These are phyloP conservation scores for Drepanosiphum platanoidis DNA, from an alignment of 2,888 invertebrate species.

Conservation along the genomic window DNA sequence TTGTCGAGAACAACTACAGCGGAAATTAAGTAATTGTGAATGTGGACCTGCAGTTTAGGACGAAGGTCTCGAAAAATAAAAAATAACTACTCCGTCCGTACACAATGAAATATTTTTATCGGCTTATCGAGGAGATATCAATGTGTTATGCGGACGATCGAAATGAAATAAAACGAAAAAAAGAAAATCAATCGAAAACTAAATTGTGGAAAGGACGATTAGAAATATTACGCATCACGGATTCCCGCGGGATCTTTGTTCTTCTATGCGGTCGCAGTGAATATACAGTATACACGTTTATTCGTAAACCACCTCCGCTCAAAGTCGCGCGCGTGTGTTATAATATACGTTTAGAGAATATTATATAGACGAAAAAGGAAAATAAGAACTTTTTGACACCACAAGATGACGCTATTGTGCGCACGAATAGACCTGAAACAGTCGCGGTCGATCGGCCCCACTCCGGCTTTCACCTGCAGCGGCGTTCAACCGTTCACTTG, in stretches of 20 bases:
- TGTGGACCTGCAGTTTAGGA: too few relatives aligned
- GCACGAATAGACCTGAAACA: neutral
- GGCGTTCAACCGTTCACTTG: neutral
- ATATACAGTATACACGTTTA: neutral
- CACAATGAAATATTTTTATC: neutral
- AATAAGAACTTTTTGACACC: constrained; percentile 9
- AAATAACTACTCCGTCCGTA: neutral
- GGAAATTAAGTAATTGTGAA: neutral
- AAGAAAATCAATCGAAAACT: neutral
- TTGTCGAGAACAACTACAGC: neutral
- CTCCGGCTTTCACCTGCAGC: constrained; percentile 23
- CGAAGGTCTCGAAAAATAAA: neutral
- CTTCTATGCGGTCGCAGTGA: neutral
- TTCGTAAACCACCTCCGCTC: neutral
- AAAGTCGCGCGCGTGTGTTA: neutral
- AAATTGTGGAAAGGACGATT: neutral
- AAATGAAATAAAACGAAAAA: neutral
- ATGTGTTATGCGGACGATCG: neutral
- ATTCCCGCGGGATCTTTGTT: neutral
- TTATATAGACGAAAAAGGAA: neutral
- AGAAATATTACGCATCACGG: neutral
- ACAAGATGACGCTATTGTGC: constrained; percentile 39
- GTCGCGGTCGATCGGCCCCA: neutral
- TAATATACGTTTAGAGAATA: neutral
- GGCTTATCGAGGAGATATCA: neutral